phyloP scores from a whole-genome alignment of 1,140 invertebrate genomes.

The Macrotrachela quadricornifera region DNA sequence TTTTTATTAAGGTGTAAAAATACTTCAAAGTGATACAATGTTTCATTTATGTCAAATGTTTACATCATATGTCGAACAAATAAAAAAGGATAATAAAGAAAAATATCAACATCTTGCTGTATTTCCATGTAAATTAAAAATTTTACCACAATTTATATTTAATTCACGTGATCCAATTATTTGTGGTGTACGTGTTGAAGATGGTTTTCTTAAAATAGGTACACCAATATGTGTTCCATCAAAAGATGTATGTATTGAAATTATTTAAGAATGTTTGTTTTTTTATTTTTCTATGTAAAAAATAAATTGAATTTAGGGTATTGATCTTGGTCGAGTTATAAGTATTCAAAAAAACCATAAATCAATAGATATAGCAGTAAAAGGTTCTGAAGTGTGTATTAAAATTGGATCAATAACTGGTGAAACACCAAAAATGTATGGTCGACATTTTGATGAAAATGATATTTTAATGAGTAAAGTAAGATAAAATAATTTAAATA shows the following conservation, averaged over 20 bases:
- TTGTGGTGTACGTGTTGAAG: constrained; percentile 79
- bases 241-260: not conserved
- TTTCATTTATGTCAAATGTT: constrained; percentile 98
- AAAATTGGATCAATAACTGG: constrained; percentile 90
- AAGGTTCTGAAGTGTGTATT: constrained; percentile 91
- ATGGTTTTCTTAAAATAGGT: constrained; percentile 77
- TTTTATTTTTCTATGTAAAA: no score
- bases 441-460: constrained; percentile 85
- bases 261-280: not conserved
- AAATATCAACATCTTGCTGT: constrained; percentile 81
- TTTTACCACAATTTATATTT: constrained; percentile 74
- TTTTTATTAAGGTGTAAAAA: constrained; percentile 51
- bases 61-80: constrained; percentile 70
- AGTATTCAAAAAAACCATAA: constrained; percentile 70
- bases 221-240: constrained; percentile 69
- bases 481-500: no score
- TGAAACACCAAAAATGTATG: constrained; percentile 90
- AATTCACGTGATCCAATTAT: constrained; percentile 94
- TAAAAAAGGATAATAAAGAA: constrained; percentile 73
- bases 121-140: constrained; percentile 80
- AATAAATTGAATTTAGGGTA: constrained; percentile 15
- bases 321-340: constrained; percentile 76
- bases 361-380: constrained; percentile 60
- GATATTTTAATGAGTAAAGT: constrained; percentile 88
- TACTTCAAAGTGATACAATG: constrained; percentile 97